A percentile compares a stretch with the other conserved stretches of the same genome.
These are phyloP conservation scores for Semotilus atromaculatus DNA, from an alignment of 2,797 vertebrate species.

Conservation along the genomic window DNA sequence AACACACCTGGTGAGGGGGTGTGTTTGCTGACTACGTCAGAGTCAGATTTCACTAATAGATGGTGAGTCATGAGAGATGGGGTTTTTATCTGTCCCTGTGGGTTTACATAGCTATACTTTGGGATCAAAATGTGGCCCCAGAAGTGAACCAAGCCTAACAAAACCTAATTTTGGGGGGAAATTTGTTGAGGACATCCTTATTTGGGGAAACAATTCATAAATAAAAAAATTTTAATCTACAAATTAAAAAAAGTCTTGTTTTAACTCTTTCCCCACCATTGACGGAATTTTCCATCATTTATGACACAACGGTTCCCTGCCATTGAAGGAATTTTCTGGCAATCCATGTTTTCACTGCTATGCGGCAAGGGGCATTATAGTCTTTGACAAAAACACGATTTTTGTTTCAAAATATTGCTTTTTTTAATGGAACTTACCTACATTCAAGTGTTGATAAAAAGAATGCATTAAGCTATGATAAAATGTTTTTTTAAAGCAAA, in stretches of 20 bases:
- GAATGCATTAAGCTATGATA: too few species aligned
- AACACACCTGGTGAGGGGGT: constrained; percentile 43
- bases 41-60: constrained; percentile 44
- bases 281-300: neutral
- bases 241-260: neutral
- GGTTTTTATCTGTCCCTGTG: constrained; percentile 18
- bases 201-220: neutral
- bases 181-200: neutral
- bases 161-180: neutral
- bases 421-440: too few species aligned
- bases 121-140: constrained; percentile 3
- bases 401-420: too few species aligned
- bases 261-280: neutral
- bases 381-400: neutral
- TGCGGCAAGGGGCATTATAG: neutral
- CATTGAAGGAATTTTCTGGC: neutral
- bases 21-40: constrained; percentile 30
- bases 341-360: neutral
- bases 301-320: too few species aligned
- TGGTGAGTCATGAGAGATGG: constrained; percentile 43
- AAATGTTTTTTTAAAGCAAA: too few species aligned
- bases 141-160: neutral
- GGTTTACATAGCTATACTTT: constrained; percentile 19
- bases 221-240: neutral
- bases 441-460: too few species aligned